phyloP scores from a whole-genome alignment of 1,140 invertebrate genomes.

The Drosophila truncata region DNA sequence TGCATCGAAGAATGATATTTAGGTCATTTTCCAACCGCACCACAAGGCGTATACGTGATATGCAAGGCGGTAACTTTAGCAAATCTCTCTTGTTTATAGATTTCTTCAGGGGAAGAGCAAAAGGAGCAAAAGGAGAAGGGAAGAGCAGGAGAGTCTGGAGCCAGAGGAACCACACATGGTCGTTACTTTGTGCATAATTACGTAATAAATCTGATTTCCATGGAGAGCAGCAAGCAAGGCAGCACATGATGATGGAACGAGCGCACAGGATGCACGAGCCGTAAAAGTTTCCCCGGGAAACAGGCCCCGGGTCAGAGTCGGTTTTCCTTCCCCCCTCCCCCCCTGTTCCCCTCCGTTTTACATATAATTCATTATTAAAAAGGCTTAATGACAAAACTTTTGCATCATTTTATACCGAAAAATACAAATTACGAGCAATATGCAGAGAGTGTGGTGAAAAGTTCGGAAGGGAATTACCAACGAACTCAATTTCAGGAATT shows the following conservation, averaged over 20 bases:
- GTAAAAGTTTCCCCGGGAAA: constrained; percentile 36
- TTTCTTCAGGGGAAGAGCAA: not conserved
- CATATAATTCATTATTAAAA: constrained; percentile 80
- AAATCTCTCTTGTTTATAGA: constrained; percentile 17
- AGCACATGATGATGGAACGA: constrained; percentile 10
- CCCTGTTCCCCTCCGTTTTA: constrained; percentile 21
- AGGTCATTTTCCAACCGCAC: not conserved
- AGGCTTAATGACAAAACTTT: constrained; percentile 82
- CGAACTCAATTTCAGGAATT: not conserved
- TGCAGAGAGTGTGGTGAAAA: constrained; percentile 10
- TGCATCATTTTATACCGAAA: constrained; percentile 69
- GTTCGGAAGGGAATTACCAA: not conserved
- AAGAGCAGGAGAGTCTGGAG: not conserved
- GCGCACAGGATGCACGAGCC: constrained; percentile 16
- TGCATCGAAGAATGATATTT: not conserved
- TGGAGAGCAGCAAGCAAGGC: constrained; percentile 45
- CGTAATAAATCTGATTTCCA: constrained; percentile 80
- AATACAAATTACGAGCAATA: constrained; percentile 53
- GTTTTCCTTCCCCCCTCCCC: not conserved
- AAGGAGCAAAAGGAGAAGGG: not conserved
- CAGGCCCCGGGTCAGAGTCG: constrained; percentile 55
- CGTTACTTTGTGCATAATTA: constrained; percentile 74
- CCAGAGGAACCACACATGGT: constrained; percentile 29
- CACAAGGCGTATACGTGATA: constrained; percentile 29
- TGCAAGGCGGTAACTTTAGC: not conserved